A percentile compares a stretch with the other conserved stretches of the same genome.
Evolutionary conservation across 1,140 invertebrate genomes (phyloP).

Genomic region (Brachionus angularis): DNA sequence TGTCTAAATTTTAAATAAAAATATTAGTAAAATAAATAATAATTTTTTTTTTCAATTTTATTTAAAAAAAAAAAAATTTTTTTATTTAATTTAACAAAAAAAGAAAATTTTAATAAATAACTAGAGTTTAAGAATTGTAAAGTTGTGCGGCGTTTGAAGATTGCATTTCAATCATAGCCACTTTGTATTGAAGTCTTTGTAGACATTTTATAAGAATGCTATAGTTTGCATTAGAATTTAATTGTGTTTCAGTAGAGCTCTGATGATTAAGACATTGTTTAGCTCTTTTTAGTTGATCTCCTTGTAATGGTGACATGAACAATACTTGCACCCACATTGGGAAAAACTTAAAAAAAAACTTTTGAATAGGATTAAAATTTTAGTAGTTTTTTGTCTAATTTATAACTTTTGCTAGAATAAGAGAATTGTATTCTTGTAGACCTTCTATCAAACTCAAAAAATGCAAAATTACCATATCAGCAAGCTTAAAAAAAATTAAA

Average conservation of each 20-base stretch:
- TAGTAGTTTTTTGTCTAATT: background rate
- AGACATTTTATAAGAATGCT: constrained; percentile 42
- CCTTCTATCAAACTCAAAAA: constrained; percentile 92
- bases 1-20: too few species aligned
- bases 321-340: constrained; percentile 76
- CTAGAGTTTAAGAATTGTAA: constrained; percentile 5
- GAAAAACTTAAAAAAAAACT: constrained; percentile 57
- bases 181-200: constrained; percentile 38
- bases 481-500: constrained; percentile 65
- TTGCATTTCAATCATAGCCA: constrained; percentile 43
- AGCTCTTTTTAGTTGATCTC: constrained; percentile 15
- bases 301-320: constrained; percentile 71
- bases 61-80: background rate
- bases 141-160: constrained; percentile 35
- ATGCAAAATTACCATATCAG: constrained; percentile 94
- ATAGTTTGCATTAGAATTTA: constrained; percentile 10
- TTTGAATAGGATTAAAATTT: background rate
- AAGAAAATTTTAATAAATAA: background rate
- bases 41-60: too few species aligned
- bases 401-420: constrained; percentile 68
- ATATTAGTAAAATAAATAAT: too few species aligned
- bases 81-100: background rate
- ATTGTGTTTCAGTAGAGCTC: constrained; percentile 19
- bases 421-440: constrained; percentile 87
- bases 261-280: constrained; percentile 41